Conservation (phyloP, 2,113 vertebrate species). For the Lepisosteus oculatus region DNA sequence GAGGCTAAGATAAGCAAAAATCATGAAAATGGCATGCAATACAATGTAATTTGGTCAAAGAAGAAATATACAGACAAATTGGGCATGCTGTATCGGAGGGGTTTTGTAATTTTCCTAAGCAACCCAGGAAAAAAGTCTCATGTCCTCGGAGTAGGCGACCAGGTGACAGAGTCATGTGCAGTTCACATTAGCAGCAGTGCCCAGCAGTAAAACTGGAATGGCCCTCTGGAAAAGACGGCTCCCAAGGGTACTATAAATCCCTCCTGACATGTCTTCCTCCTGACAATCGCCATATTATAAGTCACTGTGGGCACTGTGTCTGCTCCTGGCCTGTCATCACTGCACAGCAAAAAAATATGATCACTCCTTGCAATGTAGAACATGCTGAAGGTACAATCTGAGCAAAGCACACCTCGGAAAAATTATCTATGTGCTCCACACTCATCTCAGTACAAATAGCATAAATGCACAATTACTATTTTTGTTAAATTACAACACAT, state of each 20-base stretch:
- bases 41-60: not conserved
- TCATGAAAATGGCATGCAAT: not conserved
- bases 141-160: not conserved
- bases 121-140: not conserved
- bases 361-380: no score
- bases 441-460: no score
- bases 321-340: not conserved
- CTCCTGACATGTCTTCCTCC: slow-evolving; percentile 44
- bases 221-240: slow-evolving; percentile 61
- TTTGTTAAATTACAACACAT: no score
- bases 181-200: not conserved
- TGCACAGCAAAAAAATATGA: no score
- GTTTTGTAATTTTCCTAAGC: not conserved
- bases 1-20: not conserved
- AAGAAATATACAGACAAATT: not conserved
- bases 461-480: no score
- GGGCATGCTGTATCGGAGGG: not conserved
- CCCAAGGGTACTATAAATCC: slow-evolving; percentile 63
- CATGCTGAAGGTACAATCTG: no score
- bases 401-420: no score
- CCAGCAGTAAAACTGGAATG: slow-evolving; percentile 68
- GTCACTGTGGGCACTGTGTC: slow-evolving; percentile 38
- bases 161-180: not conserved
- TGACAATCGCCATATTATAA: slow-evolving; percentile 53
- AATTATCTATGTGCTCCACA: no score